Evolutionary conservation across 2,797 vertebrate genomes (phyloP), one percentile per base, ranked within the genome.

Genomic region (Chiloscyllium punctatum): DNA sequence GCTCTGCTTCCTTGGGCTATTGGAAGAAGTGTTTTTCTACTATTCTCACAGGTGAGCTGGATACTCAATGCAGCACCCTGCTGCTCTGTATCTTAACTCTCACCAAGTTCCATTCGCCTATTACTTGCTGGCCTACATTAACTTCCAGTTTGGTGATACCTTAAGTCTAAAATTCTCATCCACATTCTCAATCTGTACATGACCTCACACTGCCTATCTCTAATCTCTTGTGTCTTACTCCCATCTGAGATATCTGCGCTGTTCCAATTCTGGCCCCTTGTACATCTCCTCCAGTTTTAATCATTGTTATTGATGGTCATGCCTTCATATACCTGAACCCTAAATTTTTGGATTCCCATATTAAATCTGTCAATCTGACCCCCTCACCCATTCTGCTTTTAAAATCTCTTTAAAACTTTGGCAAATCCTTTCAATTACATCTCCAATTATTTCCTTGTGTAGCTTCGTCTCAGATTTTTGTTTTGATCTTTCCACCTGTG

Each of bases 1-100:
- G 96, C 96, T 99, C 95, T 97, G 97, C 0, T 0, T 98, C 96
- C 98, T 98, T 74, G 96, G 97, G 74, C 53, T 99, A 30, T 0
- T 98, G 51, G 98, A 99, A 96, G 99, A 99, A 97, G 74, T 99
- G 11, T 74, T 99, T 66, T 99, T 99, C 97, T 99, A 99, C 97
- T 99, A 99, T 95, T 98, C 98, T 18, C 99, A 99, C 98, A 97
- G 98, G 99, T 98, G 96, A 97, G 97, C 0, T 95, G 7, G 51
- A 53, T 33, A n/a, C 74, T 48, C 18, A 1, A 48, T 23, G 18
- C 82, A 48, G 16, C 42, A 23, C 42, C 33, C 53, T 30, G 11
- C 87, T 33, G 51, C 1, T 11, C 53, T 48, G 27, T 30, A 11
- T 90, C 30, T 27, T 16, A 51, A 57, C 30, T 5, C 13, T 1